Percentiles rank a stretch among this genome's conserved stretches.
Conservation (phyloP, 2,113 vertebrate genomes). For the Regulus satrapa region DNA sequence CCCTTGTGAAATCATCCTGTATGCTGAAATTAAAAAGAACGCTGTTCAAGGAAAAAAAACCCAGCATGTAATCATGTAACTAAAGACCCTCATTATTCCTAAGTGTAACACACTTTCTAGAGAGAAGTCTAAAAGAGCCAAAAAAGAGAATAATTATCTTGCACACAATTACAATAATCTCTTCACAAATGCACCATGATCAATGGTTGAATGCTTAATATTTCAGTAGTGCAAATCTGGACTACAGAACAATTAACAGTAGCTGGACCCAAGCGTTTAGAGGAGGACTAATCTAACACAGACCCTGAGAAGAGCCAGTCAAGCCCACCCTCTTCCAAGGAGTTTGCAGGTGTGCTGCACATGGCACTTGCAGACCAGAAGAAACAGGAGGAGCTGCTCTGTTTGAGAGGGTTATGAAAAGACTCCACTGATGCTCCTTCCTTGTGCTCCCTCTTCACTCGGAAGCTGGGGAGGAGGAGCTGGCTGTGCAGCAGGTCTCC, state of each 20-base stretch:
- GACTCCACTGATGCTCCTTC: not conserved
- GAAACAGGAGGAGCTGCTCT: not conserved
- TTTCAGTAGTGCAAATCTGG: not conserved
- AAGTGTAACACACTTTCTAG: not conserved
- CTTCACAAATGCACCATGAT: not conserved
- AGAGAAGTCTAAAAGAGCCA: not conserved
- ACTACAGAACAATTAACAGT: not conserved
- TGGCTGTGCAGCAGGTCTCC: not conserved
- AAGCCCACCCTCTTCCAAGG: not conserved
- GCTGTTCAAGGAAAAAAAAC: not conserved
- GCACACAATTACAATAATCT: not conserved
- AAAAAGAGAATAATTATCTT: not conserved
- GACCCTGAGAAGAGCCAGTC: not conserved
- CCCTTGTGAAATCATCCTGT: not conserved
- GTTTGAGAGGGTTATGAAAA: not conserved
- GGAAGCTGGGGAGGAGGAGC: not conserved
- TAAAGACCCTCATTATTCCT: not conserved
- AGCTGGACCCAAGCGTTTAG: not conserved
- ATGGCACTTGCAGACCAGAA: not conserved
- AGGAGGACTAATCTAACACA: not conserved
- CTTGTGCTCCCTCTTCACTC: not conserved
- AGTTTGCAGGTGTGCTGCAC: not conserved
- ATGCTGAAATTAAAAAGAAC: not conserved
- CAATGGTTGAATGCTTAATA: not conserved
- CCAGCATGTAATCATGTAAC: not conserved